phyloP scores from a whole-genome alignment of 2,888 invertebrate species.

The Strigamia transsilvanica region DNA sequence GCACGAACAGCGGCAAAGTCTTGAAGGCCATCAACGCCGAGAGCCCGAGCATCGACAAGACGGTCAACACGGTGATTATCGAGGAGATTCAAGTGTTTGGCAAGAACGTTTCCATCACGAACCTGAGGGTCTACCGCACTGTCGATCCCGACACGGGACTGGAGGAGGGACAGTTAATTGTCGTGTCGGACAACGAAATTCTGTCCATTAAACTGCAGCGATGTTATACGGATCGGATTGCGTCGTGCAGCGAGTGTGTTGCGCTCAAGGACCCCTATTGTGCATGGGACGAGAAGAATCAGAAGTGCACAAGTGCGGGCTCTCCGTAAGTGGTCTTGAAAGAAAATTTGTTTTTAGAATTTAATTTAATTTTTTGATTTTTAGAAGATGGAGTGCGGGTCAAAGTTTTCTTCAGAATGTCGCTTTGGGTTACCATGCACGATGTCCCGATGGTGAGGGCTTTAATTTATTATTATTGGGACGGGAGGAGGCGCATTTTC shows the following conservation, averaged over 20 bases:
- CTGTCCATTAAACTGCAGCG: slow-evolving; percentile 85
- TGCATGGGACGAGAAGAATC: slow-evolving; percentile 90
- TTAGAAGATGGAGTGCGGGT: slow-evolving; percentile 74
- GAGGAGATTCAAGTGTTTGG: slow-evolving; percentile 84
- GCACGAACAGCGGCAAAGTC: slow-evolving; percentile 91
- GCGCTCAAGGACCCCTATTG: slow-evolving; percentile 96
- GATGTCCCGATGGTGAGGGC: slow-evolving; percentile 69
- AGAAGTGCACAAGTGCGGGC: slow-evolving; percentile 71
- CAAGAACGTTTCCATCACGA: slow-evolving; percentile 80
- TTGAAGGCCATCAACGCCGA: slow-evolving; percentile 88
- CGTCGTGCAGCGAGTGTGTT: slow-evolving; percentile 91
- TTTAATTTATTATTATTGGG: no score
- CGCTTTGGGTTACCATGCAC: slow-evolving; percentile 76
- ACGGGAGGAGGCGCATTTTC: no score
- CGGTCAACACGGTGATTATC: slow-evolving; percentile 84
- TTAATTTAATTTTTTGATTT: neutral
- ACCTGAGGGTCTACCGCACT: slow-evolving; percentile 68
- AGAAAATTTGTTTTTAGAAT: neutral
- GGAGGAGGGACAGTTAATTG: slow-evolving; percentile 81
- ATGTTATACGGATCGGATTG: slow-evolving; percentile 86
- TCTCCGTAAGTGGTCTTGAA: slow-evolving; percentile 55
- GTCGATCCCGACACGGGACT: slow-evolving; percentile 66
- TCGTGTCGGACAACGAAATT: slow-evolving; percentile 86
- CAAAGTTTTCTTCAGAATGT: slow-evolving; percentile 84
- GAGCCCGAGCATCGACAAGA: slow-evolving; percentile 80